Conservation (phyloP, 1,140 invertebrate genomes). For the Pemphigus obesinymphae region DNA sequence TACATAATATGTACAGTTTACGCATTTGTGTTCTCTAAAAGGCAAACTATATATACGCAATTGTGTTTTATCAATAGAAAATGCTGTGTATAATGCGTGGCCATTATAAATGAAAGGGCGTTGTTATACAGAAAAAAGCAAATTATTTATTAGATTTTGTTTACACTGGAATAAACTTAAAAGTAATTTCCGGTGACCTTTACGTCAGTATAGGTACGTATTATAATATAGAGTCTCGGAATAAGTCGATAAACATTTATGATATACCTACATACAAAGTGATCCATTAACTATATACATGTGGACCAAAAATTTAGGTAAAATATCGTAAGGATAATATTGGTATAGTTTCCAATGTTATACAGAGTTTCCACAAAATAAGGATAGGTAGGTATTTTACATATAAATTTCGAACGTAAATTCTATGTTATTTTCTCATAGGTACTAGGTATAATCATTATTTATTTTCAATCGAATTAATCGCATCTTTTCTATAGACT, state of each 20-base stretch:
- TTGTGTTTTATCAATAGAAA: no score
- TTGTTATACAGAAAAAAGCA: background rate
- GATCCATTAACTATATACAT: background rate
- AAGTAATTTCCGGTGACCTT: slow-evolving; percentile 16
- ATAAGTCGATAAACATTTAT: slow-evolving; percentile 13
- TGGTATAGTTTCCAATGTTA: background rate
- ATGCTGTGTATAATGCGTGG: background rate
- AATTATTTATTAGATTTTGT: background rate
- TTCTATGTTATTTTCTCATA: no score
- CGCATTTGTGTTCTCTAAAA: no score
- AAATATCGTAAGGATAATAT: background rate
- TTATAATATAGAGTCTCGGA: background rate
- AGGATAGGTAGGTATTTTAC: no score
- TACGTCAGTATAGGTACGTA: background rate
- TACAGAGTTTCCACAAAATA: background rate
- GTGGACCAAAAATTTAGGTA: background rate
- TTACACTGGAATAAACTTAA: slow-evolving; percentile 11
- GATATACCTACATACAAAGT: background rate
- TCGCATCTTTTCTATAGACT: background rate
- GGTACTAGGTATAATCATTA: no score
- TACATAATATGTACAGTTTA: no score
- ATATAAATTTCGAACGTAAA: background rate
- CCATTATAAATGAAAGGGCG: background rate
- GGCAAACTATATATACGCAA: no score
- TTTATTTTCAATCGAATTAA: background rate